Conservation (phyloP, 2,113 vertebrate species). For the Ctenodactylus gundi region DNA sequence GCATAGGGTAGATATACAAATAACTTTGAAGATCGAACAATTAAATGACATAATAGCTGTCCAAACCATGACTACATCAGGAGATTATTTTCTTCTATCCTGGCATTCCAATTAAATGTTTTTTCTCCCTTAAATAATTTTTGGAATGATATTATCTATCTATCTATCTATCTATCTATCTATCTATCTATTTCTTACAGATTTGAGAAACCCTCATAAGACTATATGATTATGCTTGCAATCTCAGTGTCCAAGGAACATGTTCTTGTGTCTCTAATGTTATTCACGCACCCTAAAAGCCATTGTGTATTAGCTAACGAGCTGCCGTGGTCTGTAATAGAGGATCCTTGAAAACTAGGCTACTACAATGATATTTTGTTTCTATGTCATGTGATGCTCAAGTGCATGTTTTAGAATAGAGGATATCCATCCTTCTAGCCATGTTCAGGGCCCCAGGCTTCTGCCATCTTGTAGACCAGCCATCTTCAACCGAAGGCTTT, state of each 20-base stretch:
- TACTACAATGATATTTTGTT: not conserved
- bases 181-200: too few relatives aligned
- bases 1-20: too few relatives aligned
- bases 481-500: not conserved
- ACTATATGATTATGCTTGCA: not conserved
- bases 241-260: not conserved
- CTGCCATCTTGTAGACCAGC: not conserved
- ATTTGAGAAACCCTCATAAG: too few relatives aligned
- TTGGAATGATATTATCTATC: not conserved
- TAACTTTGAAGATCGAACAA: not conserved
- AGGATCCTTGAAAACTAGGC: not conserved
- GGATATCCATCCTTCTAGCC: not conserved
- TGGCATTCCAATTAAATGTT: not conserved
- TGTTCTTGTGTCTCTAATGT: not conserved
- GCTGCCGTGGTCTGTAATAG: not conserved
- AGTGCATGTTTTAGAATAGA: not conserved
- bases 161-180: too few relatives aligned
- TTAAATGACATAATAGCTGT: too few relatives aligned
- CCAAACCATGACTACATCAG: too few relatives aligned
- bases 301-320: not conserved
- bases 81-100: conserved; percentile 11
- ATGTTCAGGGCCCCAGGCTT: not conserved
- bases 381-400: not conserved
- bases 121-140: not conserved
- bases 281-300: not conserved